Evolutionary conservation across 2,797 vertebrate genomes (phyloP), one percentile per base, ranked within the genome.

Genomic region (Chaetophractus vellerosus): DNA sequence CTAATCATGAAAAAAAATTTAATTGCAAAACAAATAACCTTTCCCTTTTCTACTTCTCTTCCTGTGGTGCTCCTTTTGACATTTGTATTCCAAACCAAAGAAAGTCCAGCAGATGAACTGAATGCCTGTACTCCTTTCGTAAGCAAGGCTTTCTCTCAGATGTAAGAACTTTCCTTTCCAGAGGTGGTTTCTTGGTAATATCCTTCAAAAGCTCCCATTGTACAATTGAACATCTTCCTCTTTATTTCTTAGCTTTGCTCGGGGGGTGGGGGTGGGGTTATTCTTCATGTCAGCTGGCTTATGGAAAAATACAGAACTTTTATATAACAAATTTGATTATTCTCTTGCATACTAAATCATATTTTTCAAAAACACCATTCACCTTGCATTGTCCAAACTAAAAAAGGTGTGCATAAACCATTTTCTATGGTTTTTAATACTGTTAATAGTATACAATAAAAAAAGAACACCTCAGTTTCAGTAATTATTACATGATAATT

Each of bases 261-360:
- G 38, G 38, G 38, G 38, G 38, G 38, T 3, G 38, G 6, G 38
- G 38, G 38, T 4, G 38, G 38, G 38, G 89, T 89, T 91, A 55
- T 9, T 95, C 85, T 93, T 97, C 26, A 36, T 97, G 96, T 94
- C 9, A 83, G 45, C 50, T n/a, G 85, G 76, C 72, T 97, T 41
- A 38, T 18, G 31, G 79, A 87, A 96, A 93, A 63, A 97, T 57
- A 48, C 2, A 87, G 36, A 71, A 55, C 31, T 98, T 90, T 90
- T 41, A 68, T 95, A 71, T 28, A 64, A 0, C 50, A 95, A 81
- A 97, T 94, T 91, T 85, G 41, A 63, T 94, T 24, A 71, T 88
- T 48, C n/a, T 95, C 74, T 76, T 94, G 76, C 72, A 82, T 97
- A 74, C 88, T 94, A 84, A 97, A 95, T 80, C 96, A 28, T 74